Conservation (phyloP, 2,797 vertebrate genomes). For the Pagetopsis macropterus region DNA sequence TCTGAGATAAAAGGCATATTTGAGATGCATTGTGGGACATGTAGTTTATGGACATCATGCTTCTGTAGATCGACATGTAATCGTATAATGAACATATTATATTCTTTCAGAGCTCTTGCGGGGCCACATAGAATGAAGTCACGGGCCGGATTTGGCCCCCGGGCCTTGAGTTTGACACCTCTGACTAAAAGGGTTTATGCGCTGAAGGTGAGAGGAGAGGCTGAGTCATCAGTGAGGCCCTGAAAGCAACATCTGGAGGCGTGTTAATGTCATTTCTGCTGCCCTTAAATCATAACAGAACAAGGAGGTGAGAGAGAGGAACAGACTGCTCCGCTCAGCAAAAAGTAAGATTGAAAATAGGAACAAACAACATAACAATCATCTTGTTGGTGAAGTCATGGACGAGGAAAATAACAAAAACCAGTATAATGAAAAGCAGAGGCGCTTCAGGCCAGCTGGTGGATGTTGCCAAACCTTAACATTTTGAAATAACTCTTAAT, state of each 20-base stretch:
- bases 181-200: not conserved
- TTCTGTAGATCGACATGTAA: too few species aligned
- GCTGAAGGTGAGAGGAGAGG: conserved; percentile 10
- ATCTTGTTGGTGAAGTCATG: not conserved
- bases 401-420: conserved; percentile 2
- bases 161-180: too few species aligned
- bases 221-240: not conserved
- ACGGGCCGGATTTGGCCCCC: too few species aligned
- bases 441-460: not conserved
- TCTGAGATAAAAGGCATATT: too few species aligned
- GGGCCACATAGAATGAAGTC: too few species aligned
- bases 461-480: not conserved
- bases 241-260: conserved; percentile 40
- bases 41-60: too few species aligned
- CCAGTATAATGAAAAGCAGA: conserved; percentile 3
- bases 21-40: too few species aligned
- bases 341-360: not conserved
- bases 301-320: not conserved
- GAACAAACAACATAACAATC: not conserved
- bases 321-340: not conserved
- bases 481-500: not conserved
- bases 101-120: too few species aligned
- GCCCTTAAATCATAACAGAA: conserved; percentile 11
- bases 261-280: not conserved
- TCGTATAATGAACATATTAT: too few species aligned